A percentile compares a stretch with the other conserved stretches of the same genome.
Evolutionary conservation across 2,797 vertebrate genomes (phyloP).

Genomic region (Myotis pilosus): DNA sequence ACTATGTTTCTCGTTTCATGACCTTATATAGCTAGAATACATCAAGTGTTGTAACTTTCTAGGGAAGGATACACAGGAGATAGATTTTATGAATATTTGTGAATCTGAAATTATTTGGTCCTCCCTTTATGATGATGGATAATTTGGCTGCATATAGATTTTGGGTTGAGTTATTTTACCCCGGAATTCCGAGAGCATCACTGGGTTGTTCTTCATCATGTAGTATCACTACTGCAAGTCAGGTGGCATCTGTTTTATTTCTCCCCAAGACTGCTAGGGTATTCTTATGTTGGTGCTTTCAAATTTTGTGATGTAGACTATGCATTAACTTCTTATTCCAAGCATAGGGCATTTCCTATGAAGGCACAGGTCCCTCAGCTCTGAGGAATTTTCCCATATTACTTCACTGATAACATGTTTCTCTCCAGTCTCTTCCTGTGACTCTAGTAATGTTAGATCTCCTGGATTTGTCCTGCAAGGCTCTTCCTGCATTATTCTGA

Average conservation of each 20-base stretch:
- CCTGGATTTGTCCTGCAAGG: background rate
- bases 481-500: background rate
- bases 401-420: background rate
- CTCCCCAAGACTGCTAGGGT: background rate
- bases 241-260: background rate
- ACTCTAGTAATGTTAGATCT: background rate
- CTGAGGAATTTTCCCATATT: background rate
- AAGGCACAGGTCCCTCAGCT: background rate
- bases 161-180: background rate
- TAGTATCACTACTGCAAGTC: background rate
- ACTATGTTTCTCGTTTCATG: background rate
- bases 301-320: background rate
- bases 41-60: background rate
- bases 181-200: background rate
- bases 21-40: background rate
- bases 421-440: background rate
- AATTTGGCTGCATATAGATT: background rate
- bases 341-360: background rate
- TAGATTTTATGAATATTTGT: background rate
- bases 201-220: background rate
- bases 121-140: background rate
- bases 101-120: background rate
- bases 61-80: background rate
- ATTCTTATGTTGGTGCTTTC: constrained; percentile 18
- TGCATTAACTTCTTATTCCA: background rate